Conservation (phyloP, 2,113 vertebrate species). For the Macrotis lagotis region DNA sequence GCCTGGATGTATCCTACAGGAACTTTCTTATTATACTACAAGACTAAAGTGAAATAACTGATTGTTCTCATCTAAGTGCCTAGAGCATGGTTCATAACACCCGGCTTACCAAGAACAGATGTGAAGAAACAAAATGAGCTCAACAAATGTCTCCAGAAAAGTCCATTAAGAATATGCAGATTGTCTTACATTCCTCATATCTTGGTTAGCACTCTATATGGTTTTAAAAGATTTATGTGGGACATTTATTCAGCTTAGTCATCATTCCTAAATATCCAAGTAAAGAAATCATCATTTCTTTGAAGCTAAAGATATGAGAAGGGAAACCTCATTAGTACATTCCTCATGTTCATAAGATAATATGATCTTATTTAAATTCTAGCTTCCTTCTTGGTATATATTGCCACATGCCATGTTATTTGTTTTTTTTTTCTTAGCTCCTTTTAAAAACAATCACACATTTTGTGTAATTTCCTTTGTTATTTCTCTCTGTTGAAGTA, state of each 20-base stretch:
- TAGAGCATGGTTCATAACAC: constrained; percentile 34
- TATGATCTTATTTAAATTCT: constrained; percentile 39
- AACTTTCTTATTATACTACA: constrained; percentile 46
- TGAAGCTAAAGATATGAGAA: constrained; percentile 35
- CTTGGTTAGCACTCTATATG: not conserved
- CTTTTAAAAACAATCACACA: constrained; percentile 60
- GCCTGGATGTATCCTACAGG: constrained; percentile 46
- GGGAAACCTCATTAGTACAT: constrained; percentile 47
- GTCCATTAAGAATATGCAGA: constrained; percentile 32
- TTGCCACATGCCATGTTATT: constrained; percentile 3
- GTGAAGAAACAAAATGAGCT: constrained; percentile 21
- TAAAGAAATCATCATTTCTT: constrained; percentile 21
- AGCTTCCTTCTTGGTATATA: constrained; percentile 29
- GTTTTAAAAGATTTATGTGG: constrained; percentile 21
- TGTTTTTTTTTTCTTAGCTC: constrained; percentile 2
- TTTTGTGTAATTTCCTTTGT: not conserved
- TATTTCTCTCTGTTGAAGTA: not conserved
- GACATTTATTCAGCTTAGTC: constrained; percentile 20
- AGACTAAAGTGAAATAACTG: constrained; percentile 57
- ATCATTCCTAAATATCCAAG: constrained; percentile 37
- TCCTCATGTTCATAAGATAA: constrained; percentile 51
- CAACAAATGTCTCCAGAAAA: constrained; percentile 20
- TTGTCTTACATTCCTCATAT: constrained; percentile 66
- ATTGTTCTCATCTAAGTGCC: not conserved
- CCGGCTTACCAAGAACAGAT: constrained; percentile 43